phyloP scores from a whole-genome alignment of 2,113 vertebrate species.

The Oreotrochilus melanogaster region DNA sequence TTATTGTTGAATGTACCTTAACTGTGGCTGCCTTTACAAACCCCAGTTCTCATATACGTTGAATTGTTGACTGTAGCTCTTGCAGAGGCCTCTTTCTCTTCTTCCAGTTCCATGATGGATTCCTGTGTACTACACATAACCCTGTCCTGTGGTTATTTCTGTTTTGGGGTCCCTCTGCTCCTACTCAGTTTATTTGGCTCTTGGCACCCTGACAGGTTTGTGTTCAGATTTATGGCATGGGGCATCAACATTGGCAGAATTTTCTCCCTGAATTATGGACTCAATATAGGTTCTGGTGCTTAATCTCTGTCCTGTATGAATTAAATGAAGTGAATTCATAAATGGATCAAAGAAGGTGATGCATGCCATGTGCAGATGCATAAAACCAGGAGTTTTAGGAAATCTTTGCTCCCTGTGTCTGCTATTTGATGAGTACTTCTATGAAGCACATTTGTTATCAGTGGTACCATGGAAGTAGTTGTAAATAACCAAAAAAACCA shows the following conservation, averaged over 20 bases:
- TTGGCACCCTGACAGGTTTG: background rate
- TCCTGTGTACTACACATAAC: rapidly evolving
- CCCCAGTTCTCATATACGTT: background rate
- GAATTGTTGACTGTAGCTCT: background rate
- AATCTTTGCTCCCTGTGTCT: background rate
- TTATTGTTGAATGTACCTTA: background rate
- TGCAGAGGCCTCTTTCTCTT: background rate
- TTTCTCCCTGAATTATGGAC: background rate
- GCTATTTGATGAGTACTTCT: background rate
- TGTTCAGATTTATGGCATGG: no score
- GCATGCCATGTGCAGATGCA: background rate
- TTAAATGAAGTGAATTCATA: background rate
- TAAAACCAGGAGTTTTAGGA: background rate
- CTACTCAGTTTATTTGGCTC: background rate
- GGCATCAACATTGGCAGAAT: background rate
- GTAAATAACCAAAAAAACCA: background rate
- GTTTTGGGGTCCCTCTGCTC: background rate
- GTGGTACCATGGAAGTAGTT: background rate
- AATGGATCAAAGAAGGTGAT: background rate
- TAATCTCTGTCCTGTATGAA: background rate
- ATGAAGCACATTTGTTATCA: background rate
- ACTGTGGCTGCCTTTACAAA: background rate
- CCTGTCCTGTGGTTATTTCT: background rate
- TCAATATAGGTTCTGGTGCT: background rate
- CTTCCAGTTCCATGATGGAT: background rate